These are phyloP conservation scores for Tiliacea aurago DNA, from an alignment of 2,888 invertebrate genomes.

Conservation along the genomic window DNA sequence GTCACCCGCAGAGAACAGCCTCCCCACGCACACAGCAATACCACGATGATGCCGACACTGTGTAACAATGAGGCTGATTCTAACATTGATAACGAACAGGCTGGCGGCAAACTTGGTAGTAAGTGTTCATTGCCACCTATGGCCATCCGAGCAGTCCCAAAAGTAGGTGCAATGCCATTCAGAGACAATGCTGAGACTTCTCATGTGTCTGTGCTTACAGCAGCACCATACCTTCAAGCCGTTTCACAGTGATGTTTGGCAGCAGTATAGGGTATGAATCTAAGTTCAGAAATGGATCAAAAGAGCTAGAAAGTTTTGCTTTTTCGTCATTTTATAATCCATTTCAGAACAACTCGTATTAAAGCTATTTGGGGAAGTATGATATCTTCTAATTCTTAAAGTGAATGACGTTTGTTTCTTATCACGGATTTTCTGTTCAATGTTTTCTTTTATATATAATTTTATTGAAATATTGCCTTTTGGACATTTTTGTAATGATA, in stretches of 20 bases:
- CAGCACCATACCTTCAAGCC: background rate
- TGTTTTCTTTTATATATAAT: constrained; percentile 24
- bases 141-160: background rate
- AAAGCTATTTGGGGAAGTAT: background rate
- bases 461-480: constrained; percentile 83
- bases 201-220: no score
- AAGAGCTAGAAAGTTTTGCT: background rate
- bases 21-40: constrained; percentile 80
- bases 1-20: constrained; percentile 78
- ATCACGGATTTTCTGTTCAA: background rate
- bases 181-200: background rate
- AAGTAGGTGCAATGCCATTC: background rate
- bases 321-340: background rate
- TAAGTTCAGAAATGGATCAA: background rate
- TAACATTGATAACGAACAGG: constrained; percentile 10
- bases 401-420: constrained; percentile 12
- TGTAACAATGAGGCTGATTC: constrained; percentile 34
- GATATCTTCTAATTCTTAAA: background rate
- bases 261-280: background rate
- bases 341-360: background rate
- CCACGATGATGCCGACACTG: constrained; percentile 76
- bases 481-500: constrained; percentile 73
- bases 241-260: background rate
- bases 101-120: background rate
- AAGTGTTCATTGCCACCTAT: background rate